A percentile compares a stretch with the other conserved stretches of the same genome.
Evolutionary conservation across 1,140 invertebrate species (phyloP).

Genomic region (Dendrolimus punctatus): DNA sequence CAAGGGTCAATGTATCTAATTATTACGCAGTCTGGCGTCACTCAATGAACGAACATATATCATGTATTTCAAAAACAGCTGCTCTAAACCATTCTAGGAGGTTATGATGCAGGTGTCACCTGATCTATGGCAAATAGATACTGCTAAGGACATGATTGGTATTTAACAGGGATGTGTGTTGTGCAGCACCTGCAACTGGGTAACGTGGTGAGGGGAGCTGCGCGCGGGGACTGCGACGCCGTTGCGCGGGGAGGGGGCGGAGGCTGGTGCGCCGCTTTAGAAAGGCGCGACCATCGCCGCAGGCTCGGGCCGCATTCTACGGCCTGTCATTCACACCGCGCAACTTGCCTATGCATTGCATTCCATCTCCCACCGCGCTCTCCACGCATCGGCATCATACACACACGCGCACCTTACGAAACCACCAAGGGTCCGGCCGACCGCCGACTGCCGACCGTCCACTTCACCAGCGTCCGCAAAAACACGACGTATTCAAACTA

Average conservation of each 20-base stretch:
- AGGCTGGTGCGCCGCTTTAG: constrained; percentile 62
- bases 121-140: constrained; percentile 63
- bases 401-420: constrained; percentile 52
- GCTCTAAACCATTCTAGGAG: constrained; percentile 47
- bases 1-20: constrained; percentile 13
- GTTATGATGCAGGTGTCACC: constrained; percentile 60
- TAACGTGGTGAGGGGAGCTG: constrained; percentile 45
- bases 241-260: constrained; percentile 33
- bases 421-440: constrained; percentile 17
- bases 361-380: constrained; percentile 60
- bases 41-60: constrained; percentile 25
- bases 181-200: constrained; percentile 56
- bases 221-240: constrained; percentile 29
- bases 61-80: constrained; percentile 41
- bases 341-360: constrained; percentile 69
- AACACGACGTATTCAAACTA: constrained; percentile 31
- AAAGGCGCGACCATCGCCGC: constrained; percentile 70
- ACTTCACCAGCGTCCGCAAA: background rate
- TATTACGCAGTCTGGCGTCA: constrained; percentile 25
- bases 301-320: constrained; percentile 68
- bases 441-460: no score
- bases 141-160: constrained; percentile 62
- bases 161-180: constrained; percentile 66
- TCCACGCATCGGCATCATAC: constrained; percentile 40
- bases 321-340: constrained; percentile 70